Conservation (phyloP, 2,113 vertebrate genomes). For the Hassar affinis region DNA sequence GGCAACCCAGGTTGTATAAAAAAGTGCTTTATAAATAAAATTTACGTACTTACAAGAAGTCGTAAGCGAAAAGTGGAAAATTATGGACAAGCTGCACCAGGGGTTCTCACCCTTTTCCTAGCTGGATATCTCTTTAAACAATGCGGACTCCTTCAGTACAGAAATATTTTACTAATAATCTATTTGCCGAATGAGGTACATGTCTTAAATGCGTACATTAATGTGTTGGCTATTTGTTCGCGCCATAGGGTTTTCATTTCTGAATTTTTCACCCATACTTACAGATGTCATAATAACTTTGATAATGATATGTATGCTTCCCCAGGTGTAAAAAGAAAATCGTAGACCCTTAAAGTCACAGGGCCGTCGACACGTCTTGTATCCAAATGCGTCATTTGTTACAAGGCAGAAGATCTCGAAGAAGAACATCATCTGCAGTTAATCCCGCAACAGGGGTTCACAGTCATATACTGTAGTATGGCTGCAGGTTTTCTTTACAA, state of each 20-base stretch:
- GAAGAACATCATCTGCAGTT: background rate
- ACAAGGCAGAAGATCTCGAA: background rate
- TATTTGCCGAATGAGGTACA: background rate
- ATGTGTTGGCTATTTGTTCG: background rate
- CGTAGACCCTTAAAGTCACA: background rate
- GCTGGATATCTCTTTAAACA: background rate
- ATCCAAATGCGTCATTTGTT: background rate
- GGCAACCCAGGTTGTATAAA: no score
- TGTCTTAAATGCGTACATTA: background rate
- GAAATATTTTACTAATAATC: background rate
- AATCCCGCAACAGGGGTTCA: no score
- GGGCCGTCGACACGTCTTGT: background rate
- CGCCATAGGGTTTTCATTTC: background rate
- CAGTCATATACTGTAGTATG: background rate
- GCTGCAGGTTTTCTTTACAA: background rate
- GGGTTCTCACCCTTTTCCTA: background rate
- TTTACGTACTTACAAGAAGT: no score
- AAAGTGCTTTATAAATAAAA: no score
- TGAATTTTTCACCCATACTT: background rate
- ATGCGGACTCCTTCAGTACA: no score
- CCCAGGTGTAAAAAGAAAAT: background rate
- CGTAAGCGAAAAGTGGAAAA: background rate
- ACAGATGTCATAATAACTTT: background rate
- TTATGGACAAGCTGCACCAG: background rate
- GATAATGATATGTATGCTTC: background rate